Evolutionary conservation across 1,140 invertebrate species (phyloP).

Genomic region (Drosophila nebulosa): DNA sequence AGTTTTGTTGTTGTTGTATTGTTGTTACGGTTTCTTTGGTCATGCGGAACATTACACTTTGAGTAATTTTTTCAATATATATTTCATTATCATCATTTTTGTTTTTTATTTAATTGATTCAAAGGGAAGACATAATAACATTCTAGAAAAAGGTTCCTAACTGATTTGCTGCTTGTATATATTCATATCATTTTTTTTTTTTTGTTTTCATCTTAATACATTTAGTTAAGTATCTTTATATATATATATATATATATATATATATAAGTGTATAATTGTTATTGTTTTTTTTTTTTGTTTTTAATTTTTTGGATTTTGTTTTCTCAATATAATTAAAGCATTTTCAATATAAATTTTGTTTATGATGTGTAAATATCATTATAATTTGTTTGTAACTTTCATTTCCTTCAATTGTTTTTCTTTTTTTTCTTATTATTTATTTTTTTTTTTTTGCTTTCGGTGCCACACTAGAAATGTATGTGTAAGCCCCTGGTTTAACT

Average conservation of each 20-base stretch:
- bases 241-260: too few species aligned
- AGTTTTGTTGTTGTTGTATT: too few species aligned
- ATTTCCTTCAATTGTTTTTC: constrained; percentile 50
- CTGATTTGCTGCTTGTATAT: constrained; percentile 45
- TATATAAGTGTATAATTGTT: constrained; percentile 67
- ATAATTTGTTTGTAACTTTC: constrained; percentile 70
- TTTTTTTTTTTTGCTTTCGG: constrained; percentile 38
- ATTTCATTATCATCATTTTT: constrained; percentile 39
- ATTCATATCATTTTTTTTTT: constrained; percentile 13
- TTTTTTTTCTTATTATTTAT: neutral
- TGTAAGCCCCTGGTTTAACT: constrained; percentile 22
- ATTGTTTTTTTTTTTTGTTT: constrained; percentile 26
- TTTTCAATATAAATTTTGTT: constrained; percentile 35
- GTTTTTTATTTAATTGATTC: constrained; percentile 64
- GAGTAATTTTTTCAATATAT: neutral
- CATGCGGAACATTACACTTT: neutral
- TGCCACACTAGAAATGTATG: constrained; percentile 53
- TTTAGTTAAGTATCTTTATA: constrained; percentile 9
- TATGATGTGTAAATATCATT: constrained; percentile 73
- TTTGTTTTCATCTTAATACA: constrained; percentile 9
- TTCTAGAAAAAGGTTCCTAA: constrained; percentile 75
- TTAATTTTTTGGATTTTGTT: constrained; percentile 19
- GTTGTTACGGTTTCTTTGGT: neutral
- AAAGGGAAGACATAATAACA: constrained; percentile 74
- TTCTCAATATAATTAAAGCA: constrained; percentile 64